Evolutionary conservation across 2,888 invertebrate species (phyloP).

Genomic region (Cheilosia soror): DNA sequence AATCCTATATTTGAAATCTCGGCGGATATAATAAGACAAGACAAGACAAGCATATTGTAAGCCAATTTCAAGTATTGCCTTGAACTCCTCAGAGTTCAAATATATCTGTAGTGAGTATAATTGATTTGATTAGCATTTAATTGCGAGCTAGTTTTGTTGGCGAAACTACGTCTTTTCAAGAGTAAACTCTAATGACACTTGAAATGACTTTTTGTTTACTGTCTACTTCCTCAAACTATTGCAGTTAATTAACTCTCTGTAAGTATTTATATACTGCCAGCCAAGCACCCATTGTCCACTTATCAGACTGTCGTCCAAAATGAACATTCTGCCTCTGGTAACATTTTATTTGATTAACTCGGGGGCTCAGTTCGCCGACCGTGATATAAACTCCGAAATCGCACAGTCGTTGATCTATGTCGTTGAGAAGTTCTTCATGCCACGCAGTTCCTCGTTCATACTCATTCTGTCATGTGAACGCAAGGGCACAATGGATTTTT

Average conservation of each 20-base stretch:
- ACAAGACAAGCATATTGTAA: too few species aligned
- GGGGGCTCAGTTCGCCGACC: conserved; percentile 4
- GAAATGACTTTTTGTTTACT: not conserved
- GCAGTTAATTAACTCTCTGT: not conserved
- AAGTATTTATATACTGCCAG: not conserved
- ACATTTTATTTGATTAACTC: conserved; percentile 21
- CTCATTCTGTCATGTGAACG: conserved; percentile 78
- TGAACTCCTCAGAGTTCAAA: too few species aligned
- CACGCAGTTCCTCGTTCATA: conserved; percentile 76
- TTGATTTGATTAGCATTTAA: too few species aligned
- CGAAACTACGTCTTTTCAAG: not conserved
- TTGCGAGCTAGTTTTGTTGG: too few species aligned
- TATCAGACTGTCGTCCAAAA: not conserved
- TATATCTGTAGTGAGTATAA: too few species aligned
- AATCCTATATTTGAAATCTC: too few species aligned
- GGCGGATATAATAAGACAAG: too few species aligned
- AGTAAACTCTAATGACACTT: not conserved
- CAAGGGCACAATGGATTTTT: conserved; percentile 75
- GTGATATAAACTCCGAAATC: conserved; percentile 76
- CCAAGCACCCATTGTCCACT: not conserved
- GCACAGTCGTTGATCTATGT: conserved; percentile 77
- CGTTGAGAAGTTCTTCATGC: conserved; percentile 77
- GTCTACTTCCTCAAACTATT: not conserved
- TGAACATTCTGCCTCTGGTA: conserved; percentile 38
- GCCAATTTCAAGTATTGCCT: too few species aligned